These are phyloP conservation scores for Ptyas mucosa DNA, from an alignment of 2,113 vertebrate genomes.

Conservation along the genomic window DNA sequence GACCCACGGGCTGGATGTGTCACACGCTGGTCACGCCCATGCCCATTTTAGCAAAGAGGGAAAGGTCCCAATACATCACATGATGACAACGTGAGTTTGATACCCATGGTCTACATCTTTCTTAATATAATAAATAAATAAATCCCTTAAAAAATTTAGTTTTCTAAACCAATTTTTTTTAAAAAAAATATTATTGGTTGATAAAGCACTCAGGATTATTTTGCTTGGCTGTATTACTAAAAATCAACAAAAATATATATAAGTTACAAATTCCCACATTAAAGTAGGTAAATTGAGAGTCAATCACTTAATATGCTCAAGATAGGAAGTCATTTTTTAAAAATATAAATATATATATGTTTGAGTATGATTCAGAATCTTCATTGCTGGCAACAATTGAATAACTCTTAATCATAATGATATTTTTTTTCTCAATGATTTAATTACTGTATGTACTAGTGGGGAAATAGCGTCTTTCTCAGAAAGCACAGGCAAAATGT, in stretches of 20 bases:
- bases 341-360: neutral
- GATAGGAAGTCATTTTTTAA: neutral
- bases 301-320: neutral
- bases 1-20: no score
- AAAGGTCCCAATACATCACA: no score
- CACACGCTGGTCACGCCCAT: no score
- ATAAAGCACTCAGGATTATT: neutral
- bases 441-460: neutral
- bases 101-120: neutral
- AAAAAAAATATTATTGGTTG: neutral
- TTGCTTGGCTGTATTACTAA: neutral
- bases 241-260: neutral
- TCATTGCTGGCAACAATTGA: conserved; percentile 9
- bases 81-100: no score
- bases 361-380: neutral
- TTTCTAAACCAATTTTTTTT: neutral
- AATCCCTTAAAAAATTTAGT: neutral
- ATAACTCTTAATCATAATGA: neutral
- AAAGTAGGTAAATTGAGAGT: neutral
- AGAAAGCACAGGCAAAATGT: neutral
- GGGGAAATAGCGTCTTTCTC: neutral
- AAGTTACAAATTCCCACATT: neutral
- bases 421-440: neutral
- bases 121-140: neutral
- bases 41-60: no score